Evolutionary conservation across 2,113 vertebrate species (phyloP).

Genomic region (Acinonyx jubatus): DNA sequence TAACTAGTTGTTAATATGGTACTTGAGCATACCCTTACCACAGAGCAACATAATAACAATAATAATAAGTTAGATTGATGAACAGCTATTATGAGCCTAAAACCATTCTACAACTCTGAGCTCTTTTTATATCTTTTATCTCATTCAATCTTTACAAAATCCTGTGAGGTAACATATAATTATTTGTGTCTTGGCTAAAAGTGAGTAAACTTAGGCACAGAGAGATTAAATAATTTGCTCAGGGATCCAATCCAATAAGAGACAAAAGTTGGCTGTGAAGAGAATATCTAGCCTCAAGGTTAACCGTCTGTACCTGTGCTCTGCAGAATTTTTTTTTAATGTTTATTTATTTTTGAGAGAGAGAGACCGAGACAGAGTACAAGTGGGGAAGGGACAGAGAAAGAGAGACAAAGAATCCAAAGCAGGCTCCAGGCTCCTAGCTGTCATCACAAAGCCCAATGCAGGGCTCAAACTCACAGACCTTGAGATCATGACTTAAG

Average conservation of each 20-base stretch:
- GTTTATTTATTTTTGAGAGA: too few species aligned
- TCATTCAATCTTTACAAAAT: background rate
- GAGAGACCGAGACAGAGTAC: too few species aligned
- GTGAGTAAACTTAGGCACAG: background rate
- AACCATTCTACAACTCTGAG: background rate
- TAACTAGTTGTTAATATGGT: slow-evolving; percentile 1
- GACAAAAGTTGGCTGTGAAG: background rate
- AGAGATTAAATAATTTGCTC: background rate
- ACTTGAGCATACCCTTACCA: background rate
- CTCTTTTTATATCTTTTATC: background rate
- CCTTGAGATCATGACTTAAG: too few species aligned
- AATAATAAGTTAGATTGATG: background rate
- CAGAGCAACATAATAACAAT: background rate
- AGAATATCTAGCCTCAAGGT: background rate
- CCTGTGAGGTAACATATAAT: background rate
- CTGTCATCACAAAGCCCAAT: too few species aligned
- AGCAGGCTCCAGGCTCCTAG: too few species aligned
- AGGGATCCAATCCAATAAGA: background rate
- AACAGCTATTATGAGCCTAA: slow-evolving; percentile 8
- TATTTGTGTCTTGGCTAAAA: background rate
- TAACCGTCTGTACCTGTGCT: background rate
- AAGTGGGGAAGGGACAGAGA: too few species aligned
- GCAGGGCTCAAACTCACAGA: too few species aligned
- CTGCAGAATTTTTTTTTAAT: background rate
- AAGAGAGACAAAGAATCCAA: too few species aligned